phyloP scores from a whole-genome alignment of 1,140 invertebrate species.

The Drosophila sp. region DNA sequence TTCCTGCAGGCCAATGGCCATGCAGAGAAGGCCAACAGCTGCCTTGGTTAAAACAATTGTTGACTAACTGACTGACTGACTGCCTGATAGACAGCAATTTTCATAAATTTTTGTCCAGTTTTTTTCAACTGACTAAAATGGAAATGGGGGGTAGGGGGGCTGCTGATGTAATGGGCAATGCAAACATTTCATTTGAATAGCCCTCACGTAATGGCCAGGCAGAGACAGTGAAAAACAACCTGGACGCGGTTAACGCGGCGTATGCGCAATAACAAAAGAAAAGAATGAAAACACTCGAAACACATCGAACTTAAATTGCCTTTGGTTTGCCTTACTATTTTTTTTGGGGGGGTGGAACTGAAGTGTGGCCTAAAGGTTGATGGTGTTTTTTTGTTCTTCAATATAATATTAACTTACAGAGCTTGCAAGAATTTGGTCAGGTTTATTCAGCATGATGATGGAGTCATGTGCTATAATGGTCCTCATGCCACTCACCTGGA shows the following conservation, averaged over 20 bases:
- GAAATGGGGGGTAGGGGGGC: not conserved
- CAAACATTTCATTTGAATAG: slow-evolving; percentile 78
- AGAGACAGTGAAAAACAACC: slow-evolving; percentile 38
- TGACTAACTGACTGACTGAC: slow-evolving; percentile 39
- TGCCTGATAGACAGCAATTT: slow-evolving; percentile 56
- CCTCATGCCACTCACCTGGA: slow-evolving; percentile 61
- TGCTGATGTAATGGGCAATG: slow-evolving; percentile 70
- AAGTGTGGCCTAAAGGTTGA: slow-evolving; percentile 41
- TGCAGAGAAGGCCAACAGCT: slow-evolving; percentile 16
- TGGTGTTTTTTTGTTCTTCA: slow-evolving; percentile 34
- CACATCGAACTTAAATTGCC: slow-evolving; percentile 66
- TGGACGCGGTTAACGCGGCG: slow-evolving; percentile 46
- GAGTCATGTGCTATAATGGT: slow-evolving; percentile 16
- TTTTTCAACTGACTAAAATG: slow-evolving; percentile 42
- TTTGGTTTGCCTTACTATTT: slow-evolving; percentile 1
- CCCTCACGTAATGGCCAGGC: slow-evolving; percentile 64
- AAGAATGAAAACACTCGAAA: slow-evolving; percentile 23
- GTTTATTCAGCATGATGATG: not conserved
- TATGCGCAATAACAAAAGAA: slow-evolving; percentile 55
- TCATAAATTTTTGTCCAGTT: slow-evolving; percentile 71
- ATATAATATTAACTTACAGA: slow-evolving; percentile 61
- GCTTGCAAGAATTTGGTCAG: slow-evolving; percentile 20
- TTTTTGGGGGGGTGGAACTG: not conserved
- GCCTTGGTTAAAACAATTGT: slow-evolving; percentile 39
- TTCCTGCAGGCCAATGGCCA: slow-evolving; percentile 14